phyloP scores from a whole-genome alignment of 2,888 invertebrate species.

The Dioctria rufipes region DNA sequence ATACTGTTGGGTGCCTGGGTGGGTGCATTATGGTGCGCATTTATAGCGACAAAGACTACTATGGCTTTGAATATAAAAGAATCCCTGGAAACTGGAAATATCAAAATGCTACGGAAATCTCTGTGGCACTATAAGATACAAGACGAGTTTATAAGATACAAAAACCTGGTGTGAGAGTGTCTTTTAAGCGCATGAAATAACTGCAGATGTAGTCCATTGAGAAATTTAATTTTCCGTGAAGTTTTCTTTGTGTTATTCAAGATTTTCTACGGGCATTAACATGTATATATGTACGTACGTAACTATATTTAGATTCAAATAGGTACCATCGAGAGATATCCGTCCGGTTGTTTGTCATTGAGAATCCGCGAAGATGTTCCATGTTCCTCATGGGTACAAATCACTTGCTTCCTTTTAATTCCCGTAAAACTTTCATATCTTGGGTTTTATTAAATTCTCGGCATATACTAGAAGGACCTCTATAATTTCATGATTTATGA shows the following conservation, averaged over 20 bases:
- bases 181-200: not conserved
- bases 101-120: not conserved
- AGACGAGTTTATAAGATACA: not conserved
- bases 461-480: not conserved
- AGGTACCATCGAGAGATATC: too few relatives aligned
- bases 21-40: not conserved
- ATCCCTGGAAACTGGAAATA: not conserved
- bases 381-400: not conserved
- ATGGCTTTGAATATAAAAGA: not conserved
- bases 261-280: not conserved
- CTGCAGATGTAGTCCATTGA: not conserved
- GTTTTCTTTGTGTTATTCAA: not conserved
- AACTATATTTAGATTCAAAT: not conserved
- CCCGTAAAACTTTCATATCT: slow-evolving; percentile 12
- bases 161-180: not conserved
- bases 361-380: not conserved
- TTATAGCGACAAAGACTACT: not conserved
- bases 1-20: not conserved
- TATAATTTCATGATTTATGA: slow-evolving; percentile 3
- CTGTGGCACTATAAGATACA: not conserved
- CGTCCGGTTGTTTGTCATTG: not conserved
- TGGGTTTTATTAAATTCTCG: not conserved
- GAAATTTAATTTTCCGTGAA: slow-evolving; percentile 13
- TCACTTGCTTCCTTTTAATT: not conserved
- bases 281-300: not conserved